phyloP scores from a whole-genome alignment of 1,140 invertebrate species.

The Drosophila bocqueti region DNA sequence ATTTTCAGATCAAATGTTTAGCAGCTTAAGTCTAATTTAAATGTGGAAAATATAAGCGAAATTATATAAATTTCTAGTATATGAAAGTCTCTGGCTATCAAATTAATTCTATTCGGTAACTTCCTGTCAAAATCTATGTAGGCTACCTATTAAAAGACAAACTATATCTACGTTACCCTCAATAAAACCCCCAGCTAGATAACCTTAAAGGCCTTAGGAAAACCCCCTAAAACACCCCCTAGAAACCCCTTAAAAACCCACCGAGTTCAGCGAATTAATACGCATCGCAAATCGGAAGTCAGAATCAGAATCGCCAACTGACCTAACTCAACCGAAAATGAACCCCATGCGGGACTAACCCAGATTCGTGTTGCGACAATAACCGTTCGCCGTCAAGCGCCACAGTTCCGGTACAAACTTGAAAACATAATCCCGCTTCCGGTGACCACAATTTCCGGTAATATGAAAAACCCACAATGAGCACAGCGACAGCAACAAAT shows the following conservation, averaged over 20 bases:
- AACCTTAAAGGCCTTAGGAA: background rate
- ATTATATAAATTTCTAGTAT: too few species aligned
- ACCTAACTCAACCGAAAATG: conserved; percentile 47
- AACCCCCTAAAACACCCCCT: background rate
- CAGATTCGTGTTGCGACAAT: conserved; percentile 44
- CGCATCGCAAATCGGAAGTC: conserved; percentile 18
- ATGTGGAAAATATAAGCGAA: too few species aligned
- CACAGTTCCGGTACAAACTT: conserved; percentile 73
- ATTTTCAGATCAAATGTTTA: background rate
- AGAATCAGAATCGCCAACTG: conserved; percentile 20
- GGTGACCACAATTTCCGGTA: conserved; percentile 79
- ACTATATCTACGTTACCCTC: background rate
- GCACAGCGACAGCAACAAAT: conserved; percentile 39
- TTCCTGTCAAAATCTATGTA: background rate
- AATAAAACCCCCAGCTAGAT: background rate
- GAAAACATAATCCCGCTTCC: conserved; percentile 81
- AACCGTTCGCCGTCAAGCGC: conserved; percentile 51
- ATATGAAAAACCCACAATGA: conserved; percentile 80
- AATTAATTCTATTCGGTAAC: background rate
- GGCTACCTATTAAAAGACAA: background rate
- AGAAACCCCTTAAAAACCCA: background rate
- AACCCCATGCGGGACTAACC: conserved; percentile 27
- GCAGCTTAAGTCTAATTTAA: background rate
- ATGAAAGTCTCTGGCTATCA: fast-evolving
- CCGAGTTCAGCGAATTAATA: conserved; percentile 12